These are phyloP conservation scores for Lepidurus couesii DNA, from an alignment of 1,140 invertebrate species.

Conservation along the genomic window DNA sequence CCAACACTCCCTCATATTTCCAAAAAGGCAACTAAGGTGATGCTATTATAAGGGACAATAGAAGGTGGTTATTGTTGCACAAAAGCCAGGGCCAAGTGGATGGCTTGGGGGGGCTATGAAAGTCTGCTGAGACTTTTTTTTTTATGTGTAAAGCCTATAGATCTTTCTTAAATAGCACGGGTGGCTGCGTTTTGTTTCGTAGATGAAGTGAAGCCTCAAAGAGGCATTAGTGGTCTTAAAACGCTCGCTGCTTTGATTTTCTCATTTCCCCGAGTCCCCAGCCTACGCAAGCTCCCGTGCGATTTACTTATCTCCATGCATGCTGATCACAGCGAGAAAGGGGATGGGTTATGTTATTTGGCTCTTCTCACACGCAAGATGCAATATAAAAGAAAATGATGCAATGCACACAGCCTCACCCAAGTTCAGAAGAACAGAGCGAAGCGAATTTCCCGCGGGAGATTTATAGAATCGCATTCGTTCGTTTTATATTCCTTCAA, in stretches of 20 bases:
- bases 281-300: background rate
- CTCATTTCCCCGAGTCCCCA: background rate
- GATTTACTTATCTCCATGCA: background rate
- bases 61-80: no score
- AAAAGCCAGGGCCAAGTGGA: no score
- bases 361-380: background rate
- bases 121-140: no score
- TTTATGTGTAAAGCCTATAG: background rate
- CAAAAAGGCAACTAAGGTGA: no score
- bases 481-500: slow-evolving; percentile 12
- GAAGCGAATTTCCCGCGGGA: slow-evolving; percentile 13
- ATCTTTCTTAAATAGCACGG: background rate
- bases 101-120: no score
- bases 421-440: background rate
- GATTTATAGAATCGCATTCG: slow-evolving; percentile 14
- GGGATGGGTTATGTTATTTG: background rate
- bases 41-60: no score
- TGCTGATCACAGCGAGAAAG: background rate
- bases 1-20: no score
- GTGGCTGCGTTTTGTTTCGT: background rate
- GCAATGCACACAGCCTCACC: background rate
- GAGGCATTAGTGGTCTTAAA: background rate
- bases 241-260: background rate
- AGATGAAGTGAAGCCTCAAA: background rate
- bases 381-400: slow-evolving; percentile 1